Percentiles rank a stretch among this genome's conserved stretches.
Conservation (phyloP, 2,113 vertebrate genomes). For the Tychaedon coryphoeus region DNA sequence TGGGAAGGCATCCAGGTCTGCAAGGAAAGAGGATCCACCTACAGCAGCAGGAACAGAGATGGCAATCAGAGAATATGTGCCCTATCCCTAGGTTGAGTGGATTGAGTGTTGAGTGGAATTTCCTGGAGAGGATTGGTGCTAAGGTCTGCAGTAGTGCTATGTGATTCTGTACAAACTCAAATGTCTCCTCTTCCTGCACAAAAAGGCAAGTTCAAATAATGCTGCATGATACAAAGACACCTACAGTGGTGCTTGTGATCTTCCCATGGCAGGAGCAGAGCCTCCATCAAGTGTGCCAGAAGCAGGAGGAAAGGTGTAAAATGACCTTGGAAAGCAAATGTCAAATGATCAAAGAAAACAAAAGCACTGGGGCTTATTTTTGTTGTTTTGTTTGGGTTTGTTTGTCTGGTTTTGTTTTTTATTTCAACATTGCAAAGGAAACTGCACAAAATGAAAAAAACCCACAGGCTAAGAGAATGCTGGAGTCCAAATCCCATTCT, state of each 20-base stretch:
- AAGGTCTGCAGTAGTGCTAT: neutral
- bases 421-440: neutral
- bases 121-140: neutral
- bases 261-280: neutral
- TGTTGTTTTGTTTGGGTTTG: neutral
- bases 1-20: slow-evolving; percentile 21
- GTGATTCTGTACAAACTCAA: neutral
- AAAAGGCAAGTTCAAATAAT: neutral
- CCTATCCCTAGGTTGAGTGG: neutral
- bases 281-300: neutral
- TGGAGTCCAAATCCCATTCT: neutral
- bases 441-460: neutral
- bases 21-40: neutral
- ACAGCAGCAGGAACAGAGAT: neutral
- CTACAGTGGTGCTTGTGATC: neutral
- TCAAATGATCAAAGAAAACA: neutral
- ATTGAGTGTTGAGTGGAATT: neutral
- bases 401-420: neutral
- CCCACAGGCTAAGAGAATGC: neutral
- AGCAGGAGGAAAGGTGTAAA: neutral
- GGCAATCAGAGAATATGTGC: neutral
- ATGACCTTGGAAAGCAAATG: neutral
- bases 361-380: neutral
- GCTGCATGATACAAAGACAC: neutral
- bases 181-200: neutral